Evolutionary conservation across 2,888 invertebrate genomes (phyloP).

Genomic region (Axea sp.): DNA sequence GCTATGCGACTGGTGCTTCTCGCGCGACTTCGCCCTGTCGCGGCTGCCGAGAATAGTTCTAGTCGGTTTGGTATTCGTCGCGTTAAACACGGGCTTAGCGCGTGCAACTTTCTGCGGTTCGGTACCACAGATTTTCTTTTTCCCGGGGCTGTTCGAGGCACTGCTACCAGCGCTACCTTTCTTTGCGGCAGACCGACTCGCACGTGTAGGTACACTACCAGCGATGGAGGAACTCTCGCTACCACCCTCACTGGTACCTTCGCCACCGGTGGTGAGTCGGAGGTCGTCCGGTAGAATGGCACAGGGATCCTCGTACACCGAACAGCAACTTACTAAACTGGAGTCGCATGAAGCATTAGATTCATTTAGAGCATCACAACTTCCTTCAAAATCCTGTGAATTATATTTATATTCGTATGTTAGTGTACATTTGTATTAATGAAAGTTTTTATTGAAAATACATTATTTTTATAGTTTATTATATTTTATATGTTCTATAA

Average conservation of each 20-base stretch:
- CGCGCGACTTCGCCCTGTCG: slow-evolving; percentile 83
- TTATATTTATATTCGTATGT: too few species aligned
- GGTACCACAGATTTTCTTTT: slow-evolving; percentile 71
- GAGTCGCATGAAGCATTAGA: slow-evolving; percentile 85
- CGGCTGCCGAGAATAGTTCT: slow-evolving; percentile 77
- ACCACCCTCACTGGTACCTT: slow-evolving; percentile 85
- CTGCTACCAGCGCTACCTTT: slow-evolving; percentile 60
- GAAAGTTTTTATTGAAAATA: too few species aligned
- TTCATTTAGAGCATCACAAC: slow-evolving; percentile 83
- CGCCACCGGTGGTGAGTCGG: slow-evolving; percentile 74
- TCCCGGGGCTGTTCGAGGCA: slow-evolving; percentile 43
- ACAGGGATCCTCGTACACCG: slow-evolving; percentile 84
- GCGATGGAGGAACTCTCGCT: slow-evolving; percentile 89
- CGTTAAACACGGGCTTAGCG: slow-evolving; percentile 61
- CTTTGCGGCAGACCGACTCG: slow-evolving; percentile 4
- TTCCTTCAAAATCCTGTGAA: slow-evolving; percentile 83
- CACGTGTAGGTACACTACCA: slow-evolving; percentile 79
- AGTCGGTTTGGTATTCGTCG: slow-evolving; percentile 74
- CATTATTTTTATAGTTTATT: too few species aligned
- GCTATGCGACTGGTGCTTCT: slow-evolving; percentile 78
- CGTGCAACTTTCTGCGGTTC: slow-evolving; percentile 79
- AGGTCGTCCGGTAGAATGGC: slow-evolving; percentile 78
- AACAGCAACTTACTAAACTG: slow-evolving; percentile 88
- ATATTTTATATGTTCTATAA: too few species aligned
- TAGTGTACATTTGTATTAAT: too few species aligned